A percentile compares a stretch with the other conserved stretches of the same genome.
Evolutionary conservation across 2,888 invertebrate species (phyloP).

Genomic region (Drosophila prolongata): DNA sequence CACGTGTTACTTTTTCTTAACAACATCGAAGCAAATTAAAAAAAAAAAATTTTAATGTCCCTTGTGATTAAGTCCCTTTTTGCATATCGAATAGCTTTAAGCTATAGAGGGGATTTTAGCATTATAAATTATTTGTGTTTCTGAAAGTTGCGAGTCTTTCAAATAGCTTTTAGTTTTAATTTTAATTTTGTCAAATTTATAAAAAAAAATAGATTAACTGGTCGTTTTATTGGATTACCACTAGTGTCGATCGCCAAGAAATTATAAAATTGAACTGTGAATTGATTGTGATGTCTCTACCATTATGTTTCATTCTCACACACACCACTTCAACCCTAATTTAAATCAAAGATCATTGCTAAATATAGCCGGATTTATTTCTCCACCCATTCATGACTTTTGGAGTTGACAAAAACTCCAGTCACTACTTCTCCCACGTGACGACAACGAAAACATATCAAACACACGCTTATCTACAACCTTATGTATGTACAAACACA

Average conservation of each 20-base stretch:
- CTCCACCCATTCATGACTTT: constrained; percentile 12
- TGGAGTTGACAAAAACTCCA: constrained; percentile 16
- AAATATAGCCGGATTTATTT: constrained; percentile 32
- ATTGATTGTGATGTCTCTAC: constrained; percentile 8
- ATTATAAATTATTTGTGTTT: no score
- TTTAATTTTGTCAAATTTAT: no score
- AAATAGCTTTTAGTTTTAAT: no score
- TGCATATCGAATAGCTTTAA: no score
- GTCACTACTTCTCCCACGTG: constrained; percentile 35
- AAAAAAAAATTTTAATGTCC: no score
- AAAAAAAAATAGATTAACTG: no score
- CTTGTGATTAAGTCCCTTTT: no score
- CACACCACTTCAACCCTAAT: background rate
- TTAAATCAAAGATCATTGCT: constrained; percentile 30
- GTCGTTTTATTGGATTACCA: background rate
- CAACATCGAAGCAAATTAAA: no score
- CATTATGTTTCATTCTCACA: background rate
- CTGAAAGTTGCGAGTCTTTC: no score
- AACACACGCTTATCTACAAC: constrained; percentile 3
- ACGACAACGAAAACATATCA: constrained; percentile 34
- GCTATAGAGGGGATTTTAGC: no score
- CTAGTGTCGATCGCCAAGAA: constrained; percentile 2
- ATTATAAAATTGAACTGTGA: constrained; percentile 14
- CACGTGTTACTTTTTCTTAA: no score
- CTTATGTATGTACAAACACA: constrained; percentile 1